Conservation (phyloP, 1,140 invertebrate species). For the Bursaphelenchus mucronatus region DNA sequence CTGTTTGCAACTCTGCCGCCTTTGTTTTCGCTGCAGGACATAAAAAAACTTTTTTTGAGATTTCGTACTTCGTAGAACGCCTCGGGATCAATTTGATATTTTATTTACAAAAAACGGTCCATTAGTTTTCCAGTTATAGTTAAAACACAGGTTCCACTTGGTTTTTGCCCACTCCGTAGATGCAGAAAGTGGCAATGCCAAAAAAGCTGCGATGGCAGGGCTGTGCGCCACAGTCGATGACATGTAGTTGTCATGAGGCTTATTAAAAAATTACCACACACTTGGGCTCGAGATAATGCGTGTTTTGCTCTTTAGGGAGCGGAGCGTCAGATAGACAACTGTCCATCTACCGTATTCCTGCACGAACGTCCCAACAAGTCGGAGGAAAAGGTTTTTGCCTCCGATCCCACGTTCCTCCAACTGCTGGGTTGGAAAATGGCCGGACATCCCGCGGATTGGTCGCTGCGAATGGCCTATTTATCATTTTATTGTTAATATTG, state of each 20-base stretch:
- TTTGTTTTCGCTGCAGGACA: too few relatives aligned
- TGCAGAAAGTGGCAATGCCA: too few relatives aligned
- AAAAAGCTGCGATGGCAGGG: background rate
- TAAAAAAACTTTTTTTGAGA: too few relatives aligned
- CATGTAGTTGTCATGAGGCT: background rate
- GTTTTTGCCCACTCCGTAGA: too few relatives aligned
- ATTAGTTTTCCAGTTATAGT: too few relatives aligned
- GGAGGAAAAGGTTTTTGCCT: constrained; percentile 51
- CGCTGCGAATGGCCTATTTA: constrained; percentile 54
- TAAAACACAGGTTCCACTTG: too few relatives aligned
- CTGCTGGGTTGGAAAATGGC: constrained; percentile 57
- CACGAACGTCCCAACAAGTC: constrained; percentile 43
- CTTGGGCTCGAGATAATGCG: background rate
- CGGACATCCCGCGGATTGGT: constrained; percentile 55
- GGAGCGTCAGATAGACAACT: constrained; percentile 34
- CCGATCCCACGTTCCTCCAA: constrained; percentile 49
- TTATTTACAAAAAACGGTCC: too few relatives aligned
- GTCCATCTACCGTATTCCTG: constrained; percentile 43
- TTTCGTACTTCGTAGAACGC: too few relatives aligned
- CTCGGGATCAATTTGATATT: too few relatives aligned
- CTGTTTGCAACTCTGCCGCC: too few relatives aligned
- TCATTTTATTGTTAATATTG: constrained; percentile 48
- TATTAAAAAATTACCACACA: background rate
- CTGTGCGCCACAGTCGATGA: background rate
- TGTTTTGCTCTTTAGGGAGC: constrained; percentile 40